Conservation (phyloP, 2,888 invertebrate species). For the Laspeyria flexula region DNA sequence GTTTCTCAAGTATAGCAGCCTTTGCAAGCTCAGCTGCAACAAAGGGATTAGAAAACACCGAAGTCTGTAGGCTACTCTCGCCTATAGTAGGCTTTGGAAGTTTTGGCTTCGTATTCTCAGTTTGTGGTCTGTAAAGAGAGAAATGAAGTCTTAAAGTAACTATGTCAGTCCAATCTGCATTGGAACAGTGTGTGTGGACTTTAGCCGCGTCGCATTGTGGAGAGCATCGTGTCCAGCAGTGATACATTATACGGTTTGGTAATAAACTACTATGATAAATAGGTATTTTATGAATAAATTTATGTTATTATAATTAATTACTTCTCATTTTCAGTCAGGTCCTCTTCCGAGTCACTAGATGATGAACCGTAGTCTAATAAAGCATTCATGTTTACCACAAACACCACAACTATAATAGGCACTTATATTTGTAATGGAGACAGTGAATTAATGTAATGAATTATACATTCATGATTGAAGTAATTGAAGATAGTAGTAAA, state of each 20-base stretch:
- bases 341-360: slow-evolving; percentile 81
- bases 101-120: slow-evolving; percentile 67
- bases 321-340: slow-evolving; percentile 68
- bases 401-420: neutral
- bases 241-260: no score
- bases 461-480: no score
- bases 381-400: slow-evolving; percentile 83
- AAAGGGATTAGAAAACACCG: slow-evolving; percentile 95
- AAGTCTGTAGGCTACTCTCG: slow-evolving; percentile 86
- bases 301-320: slow-evolving; percentile 37
- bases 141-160: no score
- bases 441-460: slow-evolving; percentile 6
- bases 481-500: slow-evolving; percentile 7
- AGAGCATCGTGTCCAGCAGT: no score
- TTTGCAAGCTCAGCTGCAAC: slow-evolving; percentile 94
- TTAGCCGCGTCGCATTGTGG: no score
- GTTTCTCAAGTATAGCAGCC: slow-evolving; percentile 94
- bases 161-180: no score
- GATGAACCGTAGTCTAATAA: slow-evolving; percentile 88
- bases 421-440: neutral
- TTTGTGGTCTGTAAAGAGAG: slow-evolving; percentile 46
- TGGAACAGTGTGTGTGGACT: no score
- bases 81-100: slow-evolving; percentile 89
- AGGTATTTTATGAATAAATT: neutral
- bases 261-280: no score